These are phyloP conservation scores for Drosophila nigromelanica DNA, from an alignment of 1,140 invertebrate genomes.

Conservation along the genomic window DNA sequence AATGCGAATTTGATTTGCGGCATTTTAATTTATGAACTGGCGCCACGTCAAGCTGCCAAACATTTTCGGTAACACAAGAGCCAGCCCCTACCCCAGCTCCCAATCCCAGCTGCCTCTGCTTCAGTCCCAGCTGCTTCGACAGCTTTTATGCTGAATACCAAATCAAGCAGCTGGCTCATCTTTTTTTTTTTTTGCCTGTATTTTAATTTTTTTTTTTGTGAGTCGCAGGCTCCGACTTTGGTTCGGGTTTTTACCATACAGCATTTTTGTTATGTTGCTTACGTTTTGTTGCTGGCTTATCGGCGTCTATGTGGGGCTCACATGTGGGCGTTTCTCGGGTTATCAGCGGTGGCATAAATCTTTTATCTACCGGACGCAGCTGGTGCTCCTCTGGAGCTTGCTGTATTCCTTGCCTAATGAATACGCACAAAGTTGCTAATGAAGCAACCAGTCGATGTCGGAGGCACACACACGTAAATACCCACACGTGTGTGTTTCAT, in stretches of 20 bases:
- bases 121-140: conserved; percentile 60
- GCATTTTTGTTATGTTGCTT: conserved; percentile 49
- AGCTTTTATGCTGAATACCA: conserved; percentile 71
- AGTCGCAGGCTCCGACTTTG: conserved; percentile 23
- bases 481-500: background rate
- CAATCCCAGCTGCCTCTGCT: conserved; percentile 17
- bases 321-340: conserved; percentile 68
- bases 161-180: conserved; percentile 72
- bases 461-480: conserved; percentile 8
- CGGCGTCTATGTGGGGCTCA: conserved; percentile 59
- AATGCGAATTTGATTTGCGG: conserved; percentile 81
- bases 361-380: conserved; percentile 77
- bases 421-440: conserved; percentile 81
- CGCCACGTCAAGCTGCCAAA: conserved; percentile 65
- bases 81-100: background rate
- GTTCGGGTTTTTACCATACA: background rate
- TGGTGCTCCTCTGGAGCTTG: conserved; percentile 39
- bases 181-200: conserved; percentile 37
- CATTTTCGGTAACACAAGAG: conserved; percentile 58
- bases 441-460: conserved; percentile 59
- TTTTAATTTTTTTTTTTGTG: conserved; percentile 39
- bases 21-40: conserved; percentile 81
- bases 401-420: conserved; percentile 62
- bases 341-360: conserved; percentile 79
- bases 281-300: conserved; percentile 21